Percentiles rank a stretch among this genome's conserved stretches.
These are phyloP conservation scores for Hetaerina americana DNA, from an alignment of 1,140 invertebrate genomes.

Conservation along the genomic window DNA sequence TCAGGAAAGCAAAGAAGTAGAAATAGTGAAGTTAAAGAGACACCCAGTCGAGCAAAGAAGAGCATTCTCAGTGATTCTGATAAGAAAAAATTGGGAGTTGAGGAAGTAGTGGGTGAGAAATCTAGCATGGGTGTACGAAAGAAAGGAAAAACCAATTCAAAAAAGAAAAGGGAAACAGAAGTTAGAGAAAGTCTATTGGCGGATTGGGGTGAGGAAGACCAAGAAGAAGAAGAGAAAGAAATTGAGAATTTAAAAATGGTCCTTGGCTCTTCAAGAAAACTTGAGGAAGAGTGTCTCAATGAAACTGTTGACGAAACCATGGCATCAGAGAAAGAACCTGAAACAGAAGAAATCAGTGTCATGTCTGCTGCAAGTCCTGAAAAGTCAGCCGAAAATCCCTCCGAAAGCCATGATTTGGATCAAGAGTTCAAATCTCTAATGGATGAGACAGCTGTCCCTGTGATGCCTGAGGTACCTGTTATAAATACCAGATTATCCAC, in stretches of 20 bases:
- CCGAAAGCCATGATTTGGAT: constrained; percentile 24
- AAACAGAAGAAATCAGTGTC: not conserved
- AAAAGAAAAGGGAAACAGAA: constrained; percentile 22
- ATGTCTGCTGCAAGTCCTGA: not conserved
- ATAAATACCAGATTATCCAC: not conserved
- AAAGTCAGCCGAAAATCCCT: constrained; percentile 2
- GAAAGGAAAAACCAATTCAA: constrained; percentile 6
- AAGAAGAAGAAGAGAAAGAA: constrained; percentile 19
- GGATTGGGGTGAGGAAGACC: constrained; percentile 32
- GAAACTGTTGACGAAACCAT: constrained; percentile 16
- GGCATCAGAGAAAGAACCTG: constrained; percentile 5
- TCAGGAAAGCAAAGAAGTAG: not conserved
- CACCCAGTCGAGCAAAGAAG: constrained; percentile 1
- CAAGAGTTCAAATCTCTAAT: constrained; percentile 38
- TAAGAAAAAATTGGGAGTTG: constrained; percentile 5
- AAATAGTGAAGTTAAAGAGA: constrained; percentile 2
- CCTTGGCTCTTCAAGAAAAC: not conserved
- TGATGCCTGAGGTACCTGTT: constrained; percentile 25
- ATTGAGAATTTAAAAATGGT: constrained; percentile 9
- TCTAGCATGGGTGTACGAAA: not conserved
- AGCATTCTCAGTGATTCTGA: not conserved
- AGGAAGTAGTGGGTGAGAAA: constrained; percentile 8
- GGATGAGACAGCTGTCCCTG: constrained; percentile 38
- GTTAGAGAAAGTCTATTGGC: constrained; percentile 29
- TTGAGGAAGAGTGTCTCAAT: constrained; percentile 11